Percentiles rank a stretch among this genome's conserved stretches.
Evolutionary conservation across 2,113 vertebrate species (phyloP).

Genomic region (Hemichromis elongatus): DNA sequence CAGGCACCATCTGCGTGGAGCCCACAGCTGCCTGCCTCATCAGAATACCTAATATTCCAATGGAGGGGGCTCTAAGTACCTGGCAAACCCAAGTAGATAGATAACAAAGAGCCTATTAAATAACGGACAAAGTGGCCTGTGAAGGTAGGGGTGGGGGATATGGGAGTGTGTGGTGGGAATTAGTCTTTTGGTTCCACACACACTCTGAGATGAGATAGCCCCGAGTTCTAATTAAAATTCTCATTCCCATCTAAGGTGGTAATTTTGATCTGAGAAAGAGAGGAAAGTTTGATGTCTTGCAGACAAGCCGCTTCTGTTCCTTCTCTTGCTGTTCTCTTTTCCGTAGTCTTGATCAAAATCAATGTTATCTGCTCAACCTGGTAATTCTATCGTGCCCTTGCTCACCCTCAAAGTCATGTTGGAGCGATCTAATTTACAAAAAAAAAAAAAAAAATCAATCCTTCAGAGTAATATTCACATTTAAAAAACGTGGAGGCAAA

Average conservation of each 20-base stretch:
- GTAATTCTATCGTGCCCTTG: constrained; percentile 44
- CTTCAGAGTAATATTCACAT: background rate
- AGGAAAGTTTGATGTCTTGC: constrained; percentile 54
- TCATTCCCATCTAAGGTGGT: constrained; percentile 66
- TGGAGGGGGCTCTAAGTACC: constrained; percentile 64
- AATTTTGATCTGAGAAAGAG: constrained; percentile 69
- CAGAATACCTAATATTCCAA: constrained; percentile 67
- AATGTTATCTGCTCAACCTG: constrained; percentile 49
- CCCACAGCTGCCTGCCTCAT: constrained; percentile 65
- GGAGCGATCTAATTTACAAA: background rate
- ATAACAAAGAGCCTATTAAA: constrained; percentile 73
- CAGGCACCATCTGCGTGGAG: constrained; percentile 58
- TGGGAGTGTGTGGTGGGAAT: constrained; percentile 51
- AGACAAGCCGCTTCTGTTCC: constrained; percentile 6
- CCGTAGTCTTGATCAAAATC: constrained; percentile 48
- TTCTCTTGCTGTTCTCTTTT: constrained; percentile 9
- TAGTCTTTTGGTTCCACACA: constrained; percentile 65
- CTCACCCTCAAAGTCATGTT: constrained; percentile 36
- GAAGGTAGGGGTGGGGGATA: constrained; percentile 53
- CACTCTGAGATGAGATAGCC: constrained; percentile 67
- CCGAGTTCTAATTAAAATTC: constrained; percentile 72
- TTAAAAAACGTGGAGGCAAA: background rate
- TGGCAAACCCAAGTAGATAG: constrained; percentile 67
- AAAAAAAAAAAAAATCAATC: background rate
- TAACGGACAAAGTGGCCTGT: constrained; percentile 65